Conservation (phyloP, 2,113 vertebrate genomes). For the Poicephalus gulielmi region DNA sequence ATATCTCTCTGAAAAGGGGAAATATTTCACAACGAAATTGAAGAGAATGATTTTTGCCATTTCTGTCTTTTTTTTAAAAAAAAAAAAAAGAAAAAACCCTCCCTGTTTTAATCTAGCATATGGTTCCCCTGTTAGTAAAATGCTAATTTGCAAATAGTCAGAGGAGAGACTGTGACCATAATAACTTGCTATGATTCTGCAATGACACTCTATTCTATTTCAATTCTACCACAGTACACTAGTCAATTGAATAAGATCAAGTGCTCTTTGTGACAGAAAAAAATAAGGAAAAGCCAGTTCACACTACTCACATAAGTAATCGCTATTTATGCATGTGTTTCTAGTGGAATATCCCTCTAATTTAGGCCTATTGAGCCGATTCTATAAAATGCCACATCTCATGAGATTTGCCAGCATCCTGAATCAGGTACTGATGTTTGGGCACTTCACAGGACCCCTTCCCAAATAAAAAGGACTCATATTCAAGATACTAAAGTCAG, state of each 20-base stretch:
- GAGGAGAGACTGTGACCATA: not conserved
- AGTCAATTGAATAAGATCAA: not conserved
- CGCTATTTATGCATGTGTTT: not conserved
- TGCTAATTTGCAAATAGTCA: conserved; percentile 30
- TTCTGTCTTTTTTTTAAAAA: not conserved
- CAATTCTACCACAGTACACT: not conserved
- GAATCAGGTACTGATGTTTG: not conserved
- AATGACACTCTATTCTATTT: not conserved
- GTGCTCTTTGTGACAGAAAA: not conserved
- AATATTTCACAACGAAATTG: not conserved
- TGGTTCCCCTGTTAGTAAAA: conserved; percentile 18
- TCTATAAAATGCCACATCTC: not conserved
- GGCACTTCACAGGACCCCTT: not conserved
- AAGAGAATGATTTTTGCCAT: conserved; percentile 24
- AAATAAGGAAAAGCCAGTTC: not conserved
- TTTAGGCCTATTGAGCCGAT: not conserved
- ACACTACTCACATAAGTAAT: not conserved
- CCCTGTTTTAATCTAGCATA: conserved; percentile 31
- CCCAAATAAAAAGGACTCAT: not conserved
- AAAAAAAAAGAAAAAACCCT: accelerated
- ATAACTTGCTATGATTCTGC: not conserved
- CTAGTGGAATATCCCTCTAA: not conserved
- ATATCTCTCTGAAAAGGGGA: conserved; percentile 41
- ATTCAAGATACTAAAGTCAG: not conserved
- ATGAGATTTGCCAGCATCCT: not conserved